Base-by-base conservation (phyloP, 2,113 vertebrate genomes). In the Formicarius rufipectus region DNA sequence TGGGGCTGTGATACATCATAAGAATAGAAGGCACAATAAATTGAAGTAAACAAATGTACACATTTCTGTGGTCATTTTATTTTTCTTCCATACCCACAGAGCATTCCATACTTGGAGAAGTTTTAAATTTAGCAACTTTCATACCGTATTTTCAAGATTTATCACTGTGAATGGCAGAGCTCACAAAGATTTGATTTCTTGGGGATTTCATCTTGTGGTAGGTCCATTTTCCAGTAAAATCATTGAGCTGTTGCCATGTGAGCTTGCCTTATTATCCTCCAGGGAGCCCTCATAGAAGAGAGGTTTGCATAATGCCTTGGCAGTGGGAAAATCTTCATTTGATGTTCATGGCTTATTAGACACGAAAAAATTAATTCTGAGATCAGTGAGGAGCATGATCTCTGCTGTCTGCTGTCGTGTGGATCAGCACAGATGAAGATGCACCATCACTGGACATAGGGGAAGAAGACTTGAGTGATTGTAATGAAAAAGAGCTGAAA, bases 361-460 rank as follows among this genome's bases (percentile, higher is more conserved):
- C 23, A 42, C 6, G 8, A 82, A 60, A 42, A 87, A 67, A 39
- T 27, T 81, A 20, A n/a, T n/a, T 27, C 45, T 1, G 12, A 67
- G 14, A n/a, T 45, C 45, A 49, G 10, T 37, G 20, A 49, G 42
- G 18, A 45, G 11, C 37, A 18, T 15, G 18, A 2, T 56, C 9
- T 76, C 19, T 78, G 12, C 22, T 69, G 6, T 33, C 23, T 82
- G 21, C n/a, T 63, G 20, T 25, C 72, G 27, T 7, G 35, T 47
- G 33, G 35, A 16, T 39, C 50, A 40, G 62, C 16, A 22, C 9
- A 87, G 40, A 64, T 28, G 14, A 92, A 10, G 21, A 19, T 64
- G 31, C 4, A 17, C 8, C 44, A 47, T 16, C 23, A 37, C 2
- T 12, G 23, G 21, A 7, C 1, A 28, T 4, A 12, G 4, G 3